Evolutionary conservation across 2,113 vertebrate genomes (phyloP).

Genomic region (Python bivittatus): DNA sequence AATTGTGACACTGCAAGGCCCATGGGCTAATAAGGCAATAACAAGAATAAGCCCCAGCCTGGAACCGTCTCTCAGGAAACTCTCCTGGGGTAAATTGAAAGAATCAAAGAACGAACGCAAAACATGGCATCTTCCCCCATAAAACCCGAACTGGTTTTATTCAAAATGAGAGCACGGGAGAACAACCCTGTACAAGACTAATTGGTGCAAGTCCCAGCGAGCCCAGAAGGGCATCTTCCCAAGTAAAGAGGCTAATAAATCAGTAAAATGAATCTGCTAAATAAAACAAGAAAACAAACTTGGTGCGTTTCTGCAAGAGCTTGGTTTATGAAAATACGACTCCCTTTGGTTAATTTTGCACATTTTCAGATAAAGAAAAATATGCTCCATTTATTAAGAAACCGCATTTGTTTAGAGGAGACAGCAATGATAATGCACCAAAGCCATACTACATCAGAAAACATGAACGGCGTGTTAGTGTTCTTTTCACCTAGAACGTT

Average conservation of each 20-base stretch:
- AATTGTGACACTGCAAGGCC: background rate
- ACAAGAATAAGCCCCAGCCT: background rate
- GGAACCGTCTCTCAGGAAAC: background rate
- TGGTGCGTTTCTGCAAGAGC: background rate
- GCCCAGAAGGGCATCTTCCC: background rate
- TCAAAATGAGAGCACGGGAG: background rate
- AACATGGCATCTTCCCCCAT: background rate
- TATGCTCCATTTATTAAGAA: background rate
- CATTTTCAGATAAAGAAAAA: background rate
- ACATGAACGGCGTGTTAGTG: background rate
- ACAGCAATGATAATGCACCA: background rate
- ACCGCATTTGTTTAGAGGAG: background rate
- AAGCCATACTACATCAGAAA: background rate
- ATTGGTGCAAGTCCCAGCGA: background rate
- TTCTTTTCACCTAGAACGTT: background rate
- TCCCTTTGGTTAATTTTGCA: background rate
- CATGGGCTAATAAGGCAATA: background rate
- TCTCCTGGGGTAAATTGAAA: background rate
- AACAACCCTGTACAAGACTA: background rate
- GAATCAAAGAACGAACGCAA: background rate
- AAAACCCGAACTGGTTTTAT: background rate
- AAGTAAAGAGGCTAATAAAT: background rate
- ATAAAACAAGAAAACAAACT: background rate
- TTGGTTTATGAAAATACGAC: background rate
- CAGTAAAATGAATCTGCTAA: background rate